Evolutionary conservation across 2,797 vertebrate species (phyloP).

Genomic region (Aulostomus chinensis): DNA sequence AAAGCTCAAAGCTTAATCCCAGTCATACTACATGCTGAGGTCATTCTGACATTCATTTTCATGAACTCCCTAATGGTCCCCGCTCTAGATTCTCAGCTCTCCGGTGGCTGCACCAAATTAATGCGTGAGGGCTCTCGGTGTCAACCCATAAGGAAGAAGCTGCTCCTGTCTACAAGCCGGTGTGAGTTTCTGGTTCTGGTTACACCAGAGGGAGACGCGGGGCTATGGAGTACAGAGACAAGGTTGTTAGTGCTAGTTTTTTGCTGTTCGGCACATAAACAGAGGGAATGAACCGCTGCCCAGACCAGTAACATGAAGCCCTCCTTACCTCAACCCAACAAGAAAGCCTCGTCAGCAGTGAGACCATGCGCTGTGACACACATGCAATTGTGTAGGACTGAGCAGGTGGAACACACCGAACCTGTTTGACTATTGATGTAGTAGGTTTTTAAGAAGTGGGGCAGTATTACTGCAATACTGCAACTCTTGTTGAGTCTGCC

Average conservation of each 20-base stretch:
- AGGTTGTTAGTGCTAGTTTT: constrained; percentile 36
- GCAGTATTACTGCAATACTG: too few relatives aligned
- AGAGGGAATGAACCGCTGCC: constrained; percentile 23
- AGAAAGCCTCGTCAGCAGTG: constrained; percentile 11
- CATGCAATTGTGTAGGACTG: constrained; percentile 35
- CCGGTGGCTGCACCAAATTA: constrained; percentile 67
- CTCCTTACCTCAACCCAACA: constrained; percentile 13
- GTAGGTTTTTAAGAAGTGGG: constrained; percentile 22
- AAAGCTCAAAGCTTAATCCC: constrained; percentile 54
- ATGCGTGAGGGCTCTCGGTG: constrained; percentile 50
- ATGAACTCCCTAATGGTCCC: constrained; percentile 60
- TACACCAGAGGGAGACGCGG: constrained; percentile 43
- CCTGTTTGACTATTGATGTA: constrained; percentile 63
- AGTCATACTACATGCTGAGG: constrained; percentile 52
- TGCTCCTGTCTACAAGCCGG: constrained; percentile 49
- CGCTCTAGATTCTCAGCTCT: constrained; percentile 70
- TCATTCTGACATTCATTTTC: constrained; percentile 73
- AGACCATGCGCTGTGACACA: not conserved
- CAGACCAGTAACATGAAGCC: constrained; percentile 17
- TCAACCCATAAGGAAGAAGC: constrained; percentile 49
- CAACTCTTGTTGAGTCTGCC: constrained; percentile 16
- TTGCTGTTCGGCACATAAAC: constrained; percentile 28
- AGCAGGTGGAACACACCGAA: constrained; percentile 66
- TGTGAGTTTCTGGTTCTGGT: constrained; percentile 67
- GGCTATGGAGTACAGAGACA: constrained; percentile 32